Base-by-base conservation (phyloP, 2,797 vertebrate genomes). In the Urosaurus nigricauda region DNA sequence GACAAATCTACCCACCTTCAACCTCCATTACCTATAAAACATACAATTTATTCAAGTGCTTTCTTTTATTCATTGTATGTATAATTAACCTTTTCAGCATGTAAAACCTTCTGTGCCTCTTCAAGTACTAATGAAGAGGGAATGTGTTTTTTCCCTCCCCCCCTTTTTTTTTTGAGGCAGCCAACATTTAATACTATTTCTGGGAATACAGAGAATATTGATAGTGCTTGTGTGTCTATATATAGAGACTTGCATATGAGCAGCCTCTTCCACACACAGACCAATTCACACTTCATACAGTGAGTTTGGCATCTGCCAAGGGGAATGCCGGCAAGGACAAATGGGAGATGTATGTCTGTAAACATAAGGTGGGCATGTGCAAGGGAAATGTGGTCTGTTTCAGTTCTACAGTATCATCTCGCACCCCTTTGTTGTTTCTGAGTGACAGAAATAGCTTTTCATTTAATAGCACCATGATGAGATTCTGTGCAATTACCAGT, bases 61-160 rank as follows among this genome's bases (percentile, higher is more conserved):
- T 83, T 71, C 83, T 90, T 94, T 93, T 94, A 95, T 90, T 93
- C 93, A 79, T 86, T 90, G 88, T 75, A 91, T 90, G 87, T 75
- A 92, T 89, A 95, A 95, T 95, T 94, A 95, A 95, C 94, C 94
- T 95, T 94, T 93, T 81, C 93, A 91, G 92, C 19, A 35, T 90
- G 87, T 88, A 90, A 92, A 93, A 93, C 89, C 56, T 92, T 94
- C 89, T 78, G 83, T 85, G 77, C 86, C 88, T 94, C 90, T 92
- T 91, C 94, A 94, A 93, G 78, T 93, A 83, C 90, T 94, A 94
- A 94, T 88, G 91, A 93, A 94, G 84, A 93, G 93, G 92, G 93
- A 88, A 83, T 37, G 71, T 37, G 56, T 51, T n/a, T 35, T 11
- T 29, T 68, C 7, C 0, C 43, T 2, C 0, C 43, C 2, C 5